Evolutionary conservation across 1,140 invertebrate genomes (phyloP), one percentile per base, ranked within the genome.

Genomic region (Scaptomyza graminum): DNA sequence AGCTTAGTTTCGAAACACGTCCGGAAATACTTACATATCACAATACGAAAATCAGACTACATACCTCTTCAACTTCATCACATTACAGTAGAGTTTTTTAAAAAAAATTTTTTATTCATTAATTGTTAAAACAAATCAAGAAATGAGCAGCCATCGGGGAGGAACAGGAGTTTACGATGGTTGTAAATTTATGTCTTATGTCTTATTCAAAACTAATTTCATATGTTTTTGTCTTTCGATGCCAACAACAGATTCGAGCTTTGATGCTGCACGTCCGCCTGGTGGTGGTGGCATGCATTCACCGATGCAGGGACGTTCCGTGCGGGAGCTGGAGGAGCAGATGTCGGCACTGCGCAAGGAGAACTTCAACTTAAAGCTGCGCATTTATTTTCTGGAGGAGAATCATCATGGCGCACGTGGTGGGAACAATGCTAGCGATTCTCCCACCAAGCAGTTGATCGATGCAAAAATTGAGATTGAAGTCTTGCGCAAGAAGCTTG

Each of bases 261-360:
- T 78, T 46, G 81, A 77, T 80, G 77, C 37, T 61, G 74, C 25
- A 22, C 68, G 77, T 73, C 57, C 62, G 11, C 41, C 59, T 0
- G 87, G 70, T 15, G 91, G 77, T 0, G 85, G 70, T 18, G 91
- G 77, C 28, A 74, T 59, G 4, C 74, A 83, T 57, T 92, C 94
- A 3, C 93, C 94, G 2, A 84, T 93, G 46, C 82, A 82, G 28
- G 94, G 94, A 0, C 93, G 94, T 55, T 96, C 96, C 2, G 96
- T 98, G 93, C 97, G 97, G 75, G 97, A 98, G 74, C 96, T 97
- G 84, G 97, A 98, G 85, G 96, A 98, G 91, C 96, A 97, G 90
- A 92, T 98, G 56, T 94, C 94, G 16, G 93, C 94, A 12, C 92
- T 98, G 47, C 95, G 96, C 67, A 98, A 98, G 84, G 97, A 98